Evolutionary conservation across 64 coral and sea anemone genomes (phyloP), one percentile per base, ranked within the genome.

Genomic region (Porites lutea): DNA sequence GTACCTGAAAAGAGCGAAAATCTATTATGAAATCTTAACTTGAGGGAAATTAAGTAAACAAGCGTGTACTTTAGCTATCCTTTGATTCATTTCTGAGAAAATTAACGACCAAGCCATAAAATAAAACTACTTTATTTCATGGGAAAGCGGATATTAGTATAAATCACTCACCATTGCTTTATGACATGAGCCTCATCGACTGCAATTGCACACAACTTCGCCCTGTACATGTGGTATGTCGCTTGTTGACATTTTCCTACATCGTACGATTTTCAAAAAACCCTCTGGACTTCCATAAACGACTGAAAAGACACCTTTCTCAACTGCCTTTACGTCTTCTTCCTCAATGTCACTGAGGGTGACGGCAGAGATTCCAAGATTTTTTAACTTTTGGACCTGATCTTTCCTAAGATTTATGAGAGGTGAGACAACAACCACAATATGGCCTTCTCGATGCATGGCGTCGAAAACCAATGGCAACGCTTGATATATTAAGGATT

Each of bases 161-260:
- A 45, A 91, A 82, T 65, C 53, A 69, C 91, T 77, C 45, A 92
- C 91, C 91, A 92, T 77, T 92, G 91, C 60, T 92, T 92, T 67
- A 92, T 92, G 45, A 92, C 91, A 68, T 91, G 91, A 58, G 91
- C 91, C 64, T 92, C 91, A 52, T 92, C 91, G 11, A 92, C 82
- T 48, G 91, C 91, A 16, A 92, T 92, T 15, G 51, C 81, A 87
- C 91, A 92, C 59, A 92, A 27, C 22, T 92, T 92, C 4, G 13
- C 13, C 20, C 60, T 3, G 59, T 86, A 92, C 16, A n/a, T n/a
- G n/a, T n/a, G n/a, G n/a, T n/a, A 87, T 0, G 7, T 22, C 65
- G 91, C 81, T 86, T 45, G 19, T 43, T 74, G 88, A 88, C 15
- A 81, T 0, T 23, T 79, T 83, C 65, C 84, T 37, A 74, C 77